Base-by-base conservation (phyloP, 2,113 vertebrate genomes). In the Cololabis saira region DNA sequence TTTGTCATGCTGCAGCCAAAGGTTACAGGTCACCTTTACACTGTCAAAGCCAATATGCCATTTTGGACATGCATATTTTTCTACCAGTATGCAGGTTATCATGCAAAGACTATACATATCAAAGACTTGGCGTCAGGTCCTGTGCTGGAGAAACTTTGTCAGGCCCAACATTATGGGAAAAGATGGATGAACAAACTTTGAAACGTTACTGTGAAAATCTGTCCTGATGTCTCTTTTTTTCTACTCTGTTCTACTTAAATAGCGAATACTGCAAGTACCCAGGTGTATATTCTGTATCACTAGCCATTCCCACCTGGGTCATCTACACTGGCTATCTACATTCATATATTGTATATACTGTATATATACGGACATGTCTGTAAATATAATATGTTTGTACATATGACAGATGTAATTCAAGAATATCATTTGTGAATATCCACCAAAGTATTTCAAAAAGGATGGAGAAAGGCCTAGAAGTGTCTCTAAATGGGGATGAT, bases 161-260 rank as follows among this genome's bases (percentile, higher is more conserved):
- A 8, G 4, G 37, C 50, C 42, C 41, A 44, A 14, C 8, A 21
- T 68, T 40, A 63, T 61, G 54, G 55, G 21, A 30, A 51, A 68
- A 52, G 45, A 63, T 18, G 67, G 42, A 80, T 16, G 4, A 22
- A 66, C 61, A 79, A 84, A 86, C 51, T 47, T 80, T 67, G 59
- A 76, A 74, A 66, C 55, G 67, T 62, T 74, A 84, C 84, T 85
- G 86, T 87, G 86, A 83, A 83, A 75, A 68, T 70, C 18, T 53
- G 22, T 70, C 81, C 41, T 77, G 69, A 81, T 86, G 81, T 83
- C 76, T 86, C 45, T 68, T 74, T 82, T 60, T 78, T 78, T 83
- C 33, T 83, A 78, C 44, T 81, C 17, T 64, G 27, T 78, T 81
- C 48, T 62, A 62, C 74, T 74, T 57, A 57, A 81, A 69, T 24